Evolutionary conservation across 2,888 invertebrate species (phyloP), one percentile per base, ranked within the genome.

Genomic region (Tetragonula carbonaria): DNA sequence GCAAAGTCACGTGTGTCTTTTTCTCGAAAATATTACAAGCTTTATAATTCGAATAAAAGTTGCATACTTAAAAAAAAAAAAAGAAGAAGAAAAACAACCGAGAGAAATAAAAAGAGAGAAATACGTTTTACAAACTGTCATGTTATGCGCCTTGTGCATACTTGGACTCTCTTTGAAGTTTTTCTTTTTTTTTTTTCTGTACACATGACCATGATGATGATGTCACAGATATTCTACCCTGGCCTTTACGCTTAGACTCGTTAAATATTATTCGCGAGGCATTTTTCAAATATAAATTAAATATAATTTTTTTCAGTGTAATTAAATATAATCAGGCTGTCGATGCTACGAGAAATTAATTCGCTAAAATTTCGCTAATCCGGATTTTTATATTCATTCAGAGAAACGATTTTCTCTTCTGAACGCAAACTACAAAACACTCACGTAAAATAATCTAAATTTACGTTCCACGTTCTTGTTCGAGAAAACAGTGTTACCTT

Each of bases 131-230:
- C 45, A 62, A 72, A 65, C 5, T 14, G 28, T n/a, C 5, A 6
- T 45, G 53, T 72, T 57, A 33, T 57, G 50, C 65, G 23, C 65
- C n/a, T 38, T 28, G 45, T 72, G 38, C 65, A 28, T 45, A 55
- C 55, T 65, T 57, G 16, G 18, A 65, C 45, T 50, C 18, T 53
- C n/a, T 18, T 45, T 57, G 6, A 67, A 74, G 53, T 66, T 53
- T 38, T 28, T 28, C 2, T 53, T 66, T 28, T 28, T 28, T 53
- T 66, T 74, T 28, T 65, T 38, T 28, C 55, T 53, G 33, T 38
- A 16, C 18, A 66, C 21, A 53, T n/a, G 53, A 53, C 33, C 53
- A n/a, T 28, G 53, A 28, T 28, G 28, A 28, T 28, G 28, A 28
- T 28, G 23, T 28, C 68, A 21, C 28, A 28, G 53, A 68, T 28